phyloP scores from a whole-genome alignment of 2,797 vertebrate species.

The Labroides dimidiatus region DNA sequence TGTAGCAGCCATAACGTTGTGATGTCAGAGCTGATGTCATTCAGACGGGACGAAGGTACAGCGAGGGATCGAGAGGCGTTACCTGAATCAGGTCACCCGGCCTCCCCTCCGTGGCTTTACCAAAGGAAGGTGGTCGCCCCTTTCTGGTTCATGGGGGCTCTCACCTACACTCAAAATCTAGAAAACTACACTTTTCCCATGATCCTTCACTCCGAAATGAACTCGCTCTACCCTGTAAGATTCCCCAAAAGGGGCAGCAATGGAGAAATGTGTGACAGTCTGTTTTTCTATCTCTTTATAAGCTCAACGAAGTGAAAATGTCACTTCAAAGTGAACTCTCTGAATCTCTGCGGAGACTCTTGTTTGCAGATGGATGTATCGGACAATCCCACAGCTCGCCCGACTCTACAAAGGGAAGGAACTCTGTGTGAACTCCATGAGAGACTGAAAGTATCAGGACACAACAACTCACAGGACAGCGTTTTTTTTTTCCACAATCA shows the following conservation, averaged over 20 bases:
- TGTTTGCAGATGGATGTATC: slow-evolving; percentile 42
- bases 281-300: slow-evolving; percentile 65
- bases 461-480: slow-evolving; percentile 17
- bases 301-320: slow-evolving; percentile 50
- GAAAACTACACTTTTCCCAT: slow-evolving; percentile 11
- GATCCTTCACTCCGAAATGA: slow-evolving; percentile 24
- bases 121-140: slow-evolving; percentile 74
- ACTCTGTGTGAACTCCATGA: slow-evolving; percentile 24
- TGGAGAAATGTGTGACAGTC: slow-evolving; percentile 19
- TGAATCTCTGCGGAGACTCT: slow-evolving; percentile 40
- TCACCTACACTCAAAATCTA: slow-evolving; percentile 39
- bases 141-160: slow-evolving; percentile 27
- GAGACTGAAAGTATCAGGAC: slow-evolving; percentile 45
- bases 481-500: slow-evolving; percentile 41
- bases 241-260: not conserved
- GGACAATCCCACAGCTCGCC: slow-evolving; percentile 16
- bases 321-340: slow-evolving; percentile 59
- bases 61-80: slow-evolving; percentile 35
- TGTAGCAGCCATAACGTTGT: slow-evolving; percentile 79
- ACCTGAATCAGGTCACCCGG: slow-evolving; percentile 65
- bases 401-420: slow-evolving; percentile 10
- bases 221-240: slow-evolving; percentile 15
- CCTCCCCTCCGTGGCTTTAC: slow-evolving; percentile 69
- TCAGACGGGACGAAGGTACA: slow-evolving; percentile 55
- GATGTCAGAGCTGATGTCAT: slow-evolving; percentile 81